Evolutionary conservation across 2,888 invertebrate genomes (phyloP).

Genomic region (Platerodrilus igneus): DNA sequence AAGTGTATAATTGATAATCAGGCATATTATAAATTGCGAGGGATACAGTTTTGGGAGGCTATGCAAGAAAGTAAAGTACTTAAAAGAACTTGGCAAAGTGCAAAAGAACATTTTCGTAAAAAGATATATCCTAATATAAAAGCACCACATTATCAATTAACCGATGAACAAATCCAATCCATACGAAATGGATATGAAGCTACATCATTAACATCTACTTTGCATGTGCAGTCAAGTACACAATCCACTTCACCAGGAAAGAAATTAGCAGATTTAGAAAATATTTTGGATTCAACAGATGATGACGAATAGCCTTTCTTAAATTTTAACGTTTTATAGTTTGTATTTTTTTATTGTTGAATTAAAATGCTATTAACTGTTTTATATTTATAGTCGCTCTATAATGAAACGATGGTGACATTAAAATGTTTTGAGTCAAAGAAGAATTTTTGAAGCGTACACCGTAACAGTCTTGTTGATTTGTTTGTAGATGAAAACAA

Average conservation of each 20-base stretch:
- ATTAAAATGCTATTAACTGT: neutral
- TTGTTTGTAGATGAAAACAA: too few species aligned
- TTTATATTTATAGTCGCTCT: too few species aligned
- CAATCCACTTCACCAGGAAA: neutral
- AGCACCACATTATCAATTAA: neutral
- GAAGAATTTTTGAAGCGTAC: too few species aligned
- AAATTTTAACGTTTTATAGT: too few species aligned
- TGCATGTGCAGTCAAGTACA: neutral
- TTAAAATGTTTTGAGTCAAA: too few species aligned
- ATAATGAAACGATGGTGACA: too few species aligned
- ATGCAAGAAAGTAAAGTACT: neutral
- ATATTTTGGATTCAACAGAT: neutral
- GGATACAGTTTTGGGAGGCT: conserved; percentile 6
- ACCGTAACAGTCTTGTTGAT: too few species aligned
- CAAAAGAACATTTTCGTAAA: conserved; percentile 11
- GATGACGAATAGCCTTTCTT: too few species aligned
- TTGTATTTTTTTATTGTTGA: neutral
- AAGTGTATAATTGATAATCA: conserved; percentile 8
- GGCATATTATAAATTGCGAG: conserved; percentile 6
- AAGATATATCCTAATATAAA: neutral
- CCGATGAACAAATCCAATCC: neutral
- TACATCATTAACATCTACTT: neutral
- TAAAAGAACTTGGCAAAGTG: conserved; percentile 11
- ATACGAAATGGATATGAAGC: conserved; percentile 3
- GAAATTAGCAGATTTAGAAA: neutral